phyloP scores from a whole-genome alignment of 1,140 invertebrate genomes.

The Asobara japonica region DNA sequence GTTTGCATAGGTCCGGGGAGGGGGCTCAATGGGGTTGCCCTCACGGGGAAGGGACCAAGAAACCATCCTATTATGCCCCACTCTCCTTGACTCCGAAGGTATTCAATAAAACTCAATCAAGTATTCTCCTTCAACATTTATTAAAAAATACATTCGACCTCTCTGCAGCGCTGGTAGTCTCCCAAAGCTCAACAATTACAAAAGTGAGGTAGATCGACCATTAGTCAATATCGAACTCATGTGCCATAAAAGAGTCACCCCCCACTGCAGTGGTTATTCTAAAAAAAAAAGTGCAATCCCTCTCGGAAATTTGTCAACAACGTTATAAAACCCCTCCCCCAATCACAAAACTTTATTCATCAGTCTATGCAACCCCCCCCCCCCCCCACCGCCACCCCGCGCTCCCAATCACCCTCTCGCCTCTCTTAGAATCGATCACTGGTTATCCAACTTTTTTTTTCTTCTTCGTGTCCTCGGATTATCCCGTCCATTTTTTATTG shows the following conservation, averaged over 20 bases:
- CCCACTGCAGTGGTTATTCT: not conserved
- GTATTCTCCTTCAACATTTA: not conserved
- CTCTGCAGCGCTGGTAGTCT: not conserved
- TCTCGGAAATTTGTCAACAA: not conserved
- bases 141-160: not conserved
- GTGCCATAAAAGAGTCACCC: not conserved
- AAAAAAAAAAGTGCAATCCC: slow-evolving; percentile 8
- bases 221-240: slow-evolving; percentile 9
- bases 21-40: no score
- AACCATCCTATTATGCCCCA: no score
- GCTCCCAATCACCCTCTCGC: no score
- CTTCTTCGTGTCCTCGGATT: slow-evolving; percentile 20
- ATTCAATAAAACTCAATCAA: no score
- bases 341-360: not conserved
- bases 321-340: not conserved
- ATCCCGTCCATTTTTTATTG: slow-evolving; percentile 26
- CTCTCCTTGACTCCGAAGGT: no score
- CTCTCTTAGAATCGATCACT: not conserved
- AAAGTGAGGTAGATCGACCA: slow-evolving; percentile 6
- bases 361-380: slow-evolving; percentile 13
- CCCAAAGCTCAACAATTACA: not conserved
- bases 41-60: no score
- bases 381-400: no score
- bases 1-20: no score
- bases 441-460: slow-evolving; percentile 21